phyloP scores from a whole-genome alignment of 2,888 invertebrate genomes.

The Drosophila fungiperda region DNA sequence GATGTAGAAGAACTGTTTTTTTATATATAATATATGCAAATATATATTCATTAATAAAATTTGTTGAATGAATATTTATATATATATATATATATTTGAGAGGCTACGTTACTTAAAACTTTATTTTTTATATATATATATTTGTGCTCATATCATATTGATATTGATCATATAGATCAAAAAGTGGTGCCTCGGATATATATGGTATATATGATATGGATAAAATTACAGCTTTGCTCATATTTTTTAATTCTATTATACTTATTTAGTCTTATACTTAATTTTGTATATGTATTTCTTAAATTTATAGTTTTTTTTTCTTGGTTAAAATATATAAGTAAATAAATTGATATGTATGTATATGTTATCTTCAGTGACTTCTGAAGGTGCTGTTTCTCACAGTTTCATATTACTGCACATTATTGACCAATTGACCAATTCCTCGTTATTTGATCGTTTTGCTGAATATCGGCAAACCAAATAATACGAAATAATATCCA shows the following conservation, averaged over 20 bases:
- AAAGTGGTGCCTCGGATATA: neutral
- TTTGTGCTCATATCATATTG: neutral
- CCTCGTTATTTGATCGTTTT: neutral
- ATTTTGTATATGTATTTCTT: neutral
- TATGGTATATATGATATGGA: too few relatives aligned
- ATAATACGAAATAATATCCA: neutral
- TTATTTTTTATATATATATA: neutral
- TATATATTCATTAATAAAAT: neutral
- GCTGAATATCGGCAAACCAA: neutral
- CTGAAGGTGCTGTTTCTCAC: neutral
- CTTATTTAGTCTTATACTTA: neutral
- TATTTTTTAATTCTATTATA: neutral
- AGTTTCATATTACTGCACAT: slow-evolving; percentile 1
- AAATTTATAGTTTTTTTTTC: neutral
- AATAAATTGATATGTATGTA: neutral
- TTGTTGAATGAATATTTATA: neutral
- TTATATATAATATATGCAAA: neutral
- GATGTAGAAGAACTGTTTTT: neutral
- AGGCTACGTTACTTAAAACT: neutral
- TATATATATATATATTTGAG: neutral
- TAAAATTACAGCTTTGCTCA: neutral
- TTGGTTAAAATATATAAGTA: neutral
- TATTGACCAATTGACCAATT: neutral
- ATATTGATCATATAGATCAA: neutral
- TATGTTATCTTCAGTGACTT: too few relatives aligned